phyloP scores from a whole-genome alignment of 2,888 invertebrate genomes.

The Pyrochroa serraticornis region DNA sequence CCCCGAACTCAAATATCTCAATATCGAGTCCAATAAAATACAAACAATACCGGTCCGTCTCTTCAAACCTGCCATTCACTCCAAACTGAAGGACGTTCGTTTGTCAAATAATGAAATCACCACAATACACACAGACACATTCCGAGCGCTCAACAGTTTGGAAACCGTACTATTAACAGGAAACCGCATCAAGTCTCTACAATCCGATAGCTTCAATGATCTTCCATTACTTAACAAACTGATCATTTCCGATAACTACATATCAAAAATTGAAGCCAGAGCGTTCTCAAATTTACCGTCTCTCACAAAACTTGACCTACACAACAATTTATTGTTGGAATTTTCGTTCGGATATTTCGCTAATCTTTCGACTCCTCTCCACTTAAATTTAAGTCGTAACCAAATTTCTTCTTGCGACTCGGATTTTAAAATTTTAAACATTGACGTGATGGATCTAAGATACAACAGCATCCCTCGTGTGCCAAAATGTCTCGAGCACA shows the following conservation, averaged over 20 bases:
- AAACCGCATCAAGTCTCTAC: slow-evolving; percentile 75
- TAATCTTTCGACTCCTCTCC: slow-evolving; percentile 73
- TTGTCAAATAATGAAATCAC: slow-evolving; percentile 82
- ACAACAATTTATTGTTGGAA: slow-evolving; percentile 75
- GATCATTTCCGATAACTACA: slow-evolving; percentile 82
- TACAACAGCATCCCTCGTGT: slow-evolving; percentile 71
- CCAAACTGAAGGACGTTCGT: slow-evolving; percentile 77
- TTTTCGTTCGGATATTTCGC: slow-evolving; percentile 72
- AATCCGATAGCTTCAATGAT: slow-evolving; percentile 75
- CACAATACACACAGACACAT: slow-evolving; percentile 70
- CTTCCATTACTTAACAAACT: slow-evolving; percentile 80
- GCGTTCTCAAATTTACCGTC: slow-evolving; percentile 79
- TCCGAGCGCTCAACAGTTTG: slow-evolving; percentile 73
- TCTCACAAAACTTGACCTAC: slow-evolving; percentile 79
- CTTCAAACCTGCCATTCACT: slow-evolving; percentile 72
- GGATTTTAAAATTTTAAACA: slow-evolving; percentile 62
- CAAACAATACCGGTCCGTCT: slow-evolving; percentile 71
- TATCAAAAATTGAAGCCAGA: slow-evolving; percentile 73
- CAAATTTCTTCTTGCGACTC: slow-evolving; percentile 60
- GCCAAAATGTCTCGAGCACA: slow-evolving; percentile 70
- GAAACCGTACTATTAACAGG: slow-evolving; percentile 80
- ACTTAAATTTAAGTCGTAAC: slow-evolving; percentile 79
- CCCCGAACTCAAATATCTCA: slow-evolving; percentile 77
- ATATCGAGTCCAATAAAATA: slow-evolving; percentile 85
- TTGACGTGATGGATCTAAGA: slow-evolving; percentile 74